Evolutionary conservation across 2,888 invertebrate genomes (phyloP).

Genomic region (Coelogynopora nodosa): DNA sequence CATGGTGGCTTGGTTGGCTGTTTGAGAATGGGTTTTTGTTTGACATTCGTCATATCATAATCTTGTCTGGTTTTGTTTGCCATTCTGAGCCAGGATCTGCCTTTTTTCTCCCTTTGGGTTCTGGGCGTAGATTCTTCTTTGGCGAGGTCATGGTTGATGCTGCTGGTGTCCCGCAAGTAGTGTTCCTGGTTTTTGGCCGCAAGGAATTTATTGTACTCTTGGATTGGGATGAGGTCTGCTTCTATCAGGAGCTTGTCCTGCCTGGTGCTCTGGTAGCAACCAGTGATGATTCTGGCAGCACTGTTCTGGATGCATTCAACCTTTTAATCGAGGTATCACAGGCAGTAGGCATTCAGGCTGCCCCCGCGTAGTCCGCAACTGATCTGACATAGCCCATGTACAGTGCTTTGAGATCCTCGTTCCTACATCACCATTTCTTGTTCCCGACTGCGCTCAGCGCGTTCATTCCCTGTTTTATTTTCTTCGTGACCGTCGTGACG

Average conservation of each 20-base stretch:
- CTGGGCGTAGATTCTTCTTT: not conserved
- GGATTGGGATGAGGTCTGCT: constrained; percentile 4
- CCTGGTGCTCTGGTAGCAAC: not conserved
- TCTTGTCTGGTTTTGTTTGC: not conserved
- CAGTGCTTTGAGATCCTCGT: not conserved
- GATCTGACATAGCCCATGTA: not conserved
- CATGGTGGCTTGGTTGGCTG: not conserved
- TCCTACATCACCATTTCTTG: not conserved
- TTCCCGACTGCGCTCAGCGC: not conserved
- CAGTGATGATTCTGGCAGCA: not conserved
- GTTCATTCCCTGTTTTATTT: not conserved
- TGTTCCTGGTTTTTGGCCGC: not conserved
- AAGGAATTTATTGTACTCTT: not conserved
- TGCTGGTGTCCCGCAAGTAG: not conserved
- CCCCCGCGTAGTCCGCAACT: not conserved
- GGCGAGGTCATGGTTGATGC: not conserved
- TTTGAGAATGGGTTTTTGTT: not conserved
- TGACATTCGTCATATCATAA: too few species aligned
- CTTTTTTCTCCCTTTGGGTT: not conserved
- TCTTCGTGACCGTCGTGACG: not conserved
- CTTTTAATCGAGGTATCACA: not conserved
- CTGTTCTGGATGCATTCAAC: not conserved
- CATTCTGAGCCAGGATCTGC: not conserved
- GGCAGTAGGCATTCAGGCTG: not conserved
- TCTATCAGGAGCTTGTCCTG: constrained; percentile 12